Base-by-base conservation (phyloP, 2,797 vertebrate genomes). In the Sebastiscus tertius region DNA sequence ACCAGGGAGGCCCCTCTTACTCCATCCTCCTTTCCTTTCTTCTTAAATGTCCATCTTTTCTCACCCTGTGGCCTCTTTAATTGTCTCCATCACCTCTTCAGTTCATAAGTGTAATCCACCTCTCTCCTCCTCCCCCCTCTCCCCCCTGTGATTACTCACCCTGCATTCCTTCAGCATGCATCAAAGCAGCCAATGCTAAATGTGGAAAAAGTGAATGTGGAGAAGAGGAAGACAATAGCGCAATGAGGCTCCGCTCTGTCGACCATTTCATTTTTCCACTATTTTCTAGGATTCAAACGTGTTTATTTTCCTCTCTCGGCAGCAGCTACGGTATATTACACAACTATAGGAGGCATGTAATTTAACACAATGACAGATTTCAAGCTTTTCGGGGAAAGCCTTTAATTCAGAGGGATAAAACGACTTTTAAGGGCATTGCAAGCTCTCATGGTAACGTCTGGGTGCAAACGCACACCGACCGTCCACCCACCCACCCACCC, bases 161-260 rank as follows among this genome's bases (percentile, higher is more conserved):
- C 92, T 81, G 84, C 93, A 95, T 95, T 95, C 94, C 91, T 93
- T 75, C 79, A 80, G 82, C 90, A 93, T 93, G 92, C 91, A 94
- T 95, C 94, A 96, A 96, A 96, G 94, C 83, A 75, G 90, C 92
- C 90, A 82, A 83, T 87, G 90, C 89, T 92, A 94, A 96, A 96
- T 95, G 94, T 96, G 95, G 95, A 96, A 96, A 96, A 96, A 93
- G 86, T 96, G 93, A 95, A 94, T 87, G 76, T 83, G 82, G 85
- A 90, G 78, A 90, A 84, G 78, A 86, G 75, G 79, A 92, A 90
- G 92, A 92, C 92, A 93, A 93, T 90, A 88, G 87, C 36, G 69
- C 81, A 92, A 91, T 75, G 88, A 93, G 84, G 82, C 91, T 90
- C 92, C 55, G 24, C 75, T 85, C 83, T 88, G 90, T 82, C 83